Conservation (phyloP, 2,888 invertebrate species). For the Pammene fasciana region DNA sequence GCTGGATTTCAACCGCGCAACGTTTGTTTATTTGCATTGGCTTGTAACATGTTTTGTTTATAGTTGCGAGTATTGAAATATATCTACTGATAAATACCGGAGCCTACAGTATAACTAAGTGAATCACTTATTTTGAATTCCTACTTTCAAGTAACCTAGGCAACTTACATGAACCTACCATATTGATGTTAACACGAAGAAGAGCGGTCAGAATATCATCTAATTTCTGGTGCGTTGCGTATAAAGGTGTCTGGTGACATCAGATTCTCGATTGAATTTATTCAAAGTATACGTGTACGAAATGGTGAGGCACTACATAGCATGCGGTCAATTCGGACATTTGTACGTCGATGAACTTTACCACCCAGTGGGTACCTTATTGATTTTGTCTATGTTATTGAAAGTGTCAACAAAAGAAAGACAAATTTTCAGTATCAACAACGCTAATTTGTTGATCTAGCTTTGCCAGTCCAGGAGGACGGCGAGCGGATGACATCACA, state of each 20-base stretch:
- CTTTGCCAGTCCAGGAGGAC: conserved; percentile 45
- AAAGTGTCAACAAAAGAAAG: background rate
- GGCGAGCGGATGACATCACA: conserved; percentile 72
- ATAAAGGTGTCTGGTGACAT: background rate
- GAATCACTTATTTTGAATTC: background rate
- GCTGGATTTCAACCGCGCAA: conserved; percentile 3
- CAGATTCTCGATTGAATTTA: background rate
- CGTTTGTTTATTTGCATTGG: conserved; percentile 14
- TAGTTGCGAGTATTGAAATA: background rate
- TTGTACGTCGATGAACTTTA: conserved; percentile 3
- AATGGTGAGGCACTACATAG: background rate
- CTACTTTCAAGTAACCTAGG: background rate
- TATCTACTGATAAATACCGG: background rate
- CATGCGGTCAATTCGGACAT: conserved; percentile 5
- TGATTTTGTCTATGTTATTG: background rate
- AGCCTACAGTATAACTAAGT: background rate
- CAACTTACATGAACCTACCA: too few relatives aligned
- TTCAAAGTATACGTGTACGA: background rate
- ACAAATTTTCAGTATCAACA: background rate
- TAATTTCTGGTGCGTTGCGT: background rate
- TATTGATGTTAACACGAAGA: too few relatives aligned
- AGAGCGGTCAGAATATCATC: too few relatives aligned
- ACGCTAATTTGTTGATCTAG: conserved; percentile 20
- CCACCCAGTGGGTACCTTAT: background rate
- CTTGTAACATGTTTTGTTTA: conserved; percentile 6